Evolutionary conservation across 1,140 invertebrate species (phyloP).

Genomic region (Pomphorhynchus laevis): DNA sequence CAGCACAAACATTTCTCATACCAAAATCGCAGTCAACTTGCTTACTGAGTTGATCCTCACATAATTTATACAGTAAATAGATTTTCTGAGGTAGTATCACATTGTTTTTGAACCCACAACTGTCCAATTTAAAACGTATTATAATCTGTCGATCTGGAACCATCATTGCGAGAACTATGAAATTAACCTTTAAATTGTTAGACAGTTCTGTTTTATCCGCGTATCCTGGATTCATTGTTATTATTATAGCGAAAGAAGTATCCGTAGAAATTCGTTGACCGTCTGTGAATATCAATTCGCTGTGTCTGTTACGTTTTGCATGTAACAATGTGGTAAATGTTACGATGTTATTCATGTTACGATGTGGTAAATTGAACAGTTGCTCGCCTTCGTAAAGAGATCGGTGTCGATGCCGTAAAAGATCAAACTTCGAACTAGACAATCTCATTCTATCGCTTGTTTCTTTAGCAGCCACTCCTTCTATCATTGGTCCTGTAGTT

Average conservation of each 20-base stretch:
- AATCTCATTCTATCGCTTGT: conserved; percentile 54
- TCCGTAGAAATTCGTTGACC: conserved; percentile 63
- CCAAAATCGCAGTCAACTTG: conserved; percentile 92
- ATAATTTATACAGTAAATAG: conserved; percentile 71
- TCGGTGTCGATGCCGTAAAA: conserved; percentile 55
- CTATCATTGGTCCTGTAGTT: conserved; percentile 65
- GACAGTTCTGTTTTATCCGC: conserved; percentile 68
- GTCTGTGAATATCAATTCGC: conserved; percentile 57
- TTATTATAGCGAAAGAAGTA: conserved; percentile 73
- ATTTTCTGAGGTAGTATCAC: conserved; percentile 70
- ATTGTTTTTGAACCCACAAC: conserved; percentile 72
- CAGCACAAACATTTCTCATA: conserved; percentile 61
- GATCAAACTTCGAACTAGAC: conserved; percentile 75
- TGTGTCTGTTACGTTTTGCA: conserved; percentile 59
- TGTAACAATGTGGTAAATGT: too few species aligned
- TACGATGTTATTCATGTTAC: too few species aligned
- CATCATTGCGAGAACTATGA: conserved; percentile 89
- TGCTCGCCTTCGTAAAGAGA: conserved; percentile 68
- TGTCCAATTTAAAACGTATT: conserved; percentile 67
- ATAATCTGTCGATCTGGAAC: conserved; percentile 84
- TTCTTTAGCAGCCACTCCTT: conserved; percentile 47
- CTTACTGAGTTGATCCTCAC: conserved; percentile 79
- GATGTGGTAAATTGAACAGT: conserved; percentile 53
- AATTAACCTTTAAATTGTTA: conserved; percentile 84
- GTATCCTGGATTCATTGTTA: conserved; percentile 90